Conservation (phyloP, 2,113 vertebrate species). For the Paedocypris sp. region DNA sequence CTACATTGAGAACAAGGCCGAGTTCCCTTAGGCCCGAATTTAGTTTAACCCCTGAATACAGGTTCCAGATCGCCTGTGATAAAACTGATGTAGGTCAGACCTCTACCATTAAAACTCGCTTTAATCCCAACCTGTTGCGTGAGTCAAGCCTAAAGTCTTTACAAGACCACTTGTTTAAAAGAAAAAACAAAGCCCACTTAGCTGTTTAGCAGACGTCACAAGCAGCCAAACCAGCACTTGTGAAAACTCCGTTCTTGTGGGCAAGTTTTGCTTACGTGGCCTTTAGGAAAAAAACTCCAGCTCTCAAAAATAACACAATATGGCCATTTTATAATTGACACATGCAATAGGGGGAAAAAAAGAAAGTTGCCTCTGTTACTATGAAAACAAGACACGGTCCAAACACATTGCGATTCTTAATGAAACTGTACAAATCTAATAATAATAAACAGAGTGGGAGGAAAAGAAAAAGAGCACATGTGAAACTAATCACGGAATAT, state of each 20-base stretch:
- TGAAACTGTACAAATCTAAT: no score
- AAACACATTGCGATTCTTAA: no score
- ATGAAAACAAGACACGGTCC: no score
- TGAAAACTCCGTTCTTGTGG: conserved; percentile 33
- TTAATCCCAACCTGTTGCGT: conserved; percentile 5
- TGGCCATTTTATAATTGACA: neutral
- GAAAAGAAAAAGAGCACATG: neutral
- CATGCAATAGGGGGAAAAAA: neutral
- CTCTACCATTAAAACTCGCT: neutral
- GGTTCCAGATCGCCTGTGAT: neutral
- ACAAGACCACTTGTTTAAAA: neutral
- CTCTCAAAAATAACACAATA: neutral
- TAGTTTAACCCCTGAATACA: neutral
- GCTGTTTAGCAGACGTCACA: neutral
- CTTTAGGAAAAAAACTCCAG: conserved; percentile 14
- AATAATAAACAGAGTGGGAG: neutral
- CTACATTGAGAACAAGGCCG: conserved; percentile 3
- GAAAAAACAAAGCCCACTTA: neutral
- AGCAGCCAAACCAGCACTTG: conserved; percentile 34
- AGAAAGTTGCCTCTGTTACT: neutral
- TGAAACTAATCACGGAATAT: conserved; percentile 20
- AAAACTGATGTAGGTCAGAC: neutral
- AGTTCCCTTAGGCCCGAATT: neutral
- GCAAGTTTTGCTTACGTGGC: conserved; percentile 32
- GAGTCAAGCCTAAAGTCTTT: neutral